Conservation (phyloP, 2,797 vertebrate genomes). For the Hippocampus kuda region DNA sequence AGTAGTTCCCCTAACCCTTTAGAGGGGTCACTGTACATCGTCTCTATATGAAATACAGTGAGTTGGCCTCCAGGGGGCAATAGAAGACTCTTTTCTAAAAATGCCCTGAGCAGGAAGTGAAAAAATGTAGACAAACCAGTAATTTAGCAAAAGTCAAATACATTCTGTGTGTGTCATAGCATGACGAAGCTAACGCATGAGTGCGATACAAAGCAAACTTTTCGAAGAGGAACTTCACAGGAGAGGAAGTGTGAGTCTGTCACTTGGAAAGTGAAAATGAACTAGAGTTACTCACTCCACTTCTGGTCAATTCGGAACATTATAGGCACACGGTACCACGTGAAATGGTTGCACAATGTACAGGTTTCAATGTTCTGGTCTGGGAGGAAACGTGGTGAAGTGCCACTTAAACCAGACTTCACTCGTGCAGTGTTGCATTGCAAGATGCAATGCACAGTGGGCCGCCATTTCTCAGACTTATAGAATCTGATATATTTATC, state of each 20-base stretch:
- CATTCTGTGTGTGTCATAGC: background rate
- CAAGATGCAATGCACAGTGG: too few relatives aligned
- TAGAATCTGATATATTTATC: too few relatives aligned
- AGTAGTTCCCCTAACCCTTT: too few relatives aligned
- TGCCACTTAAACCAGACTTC: conserved; percentile 17
- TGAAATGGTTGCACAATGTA: conserved; percentile 21
- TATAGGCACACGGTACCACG: conserved; percentile 27
- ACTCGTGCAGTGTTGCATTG: background rate
- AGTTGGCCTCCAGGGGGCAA: conserved; percentile 41
- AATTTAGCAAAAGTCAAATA: conserved; percentile 1
- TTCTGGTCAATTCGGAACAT: conserved; percentile 22
- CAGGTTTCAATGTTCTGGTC: conserved; percentile 9
- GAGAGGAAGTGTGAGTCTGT: conserved; percentile 32
- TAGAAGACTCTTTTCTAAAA: conserved; percentile 14
- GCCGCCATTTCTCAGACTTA: too few relatives aligned
- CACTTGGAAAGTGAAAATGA: conserved; percentile 37
- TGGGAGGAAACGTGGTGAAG: conserved; percentile 13
- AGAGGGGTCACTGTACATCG: background rate
- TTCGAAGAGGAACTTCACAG: conserved; percentile 9
- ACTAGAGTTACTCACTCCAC: conserved; percentile 4
- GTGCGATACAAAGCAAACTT: background rate
- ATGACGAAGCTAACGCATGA: background rate
- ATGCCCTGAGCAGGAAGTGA: background rate
- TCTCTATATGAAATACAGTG: background rate
- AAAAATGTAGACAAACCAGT: conserved; percentile 12